Evolutionary conservation across 1,140 invertebrate species (phyloP).

Genomic region (Heliconius melpomene): DNA sequence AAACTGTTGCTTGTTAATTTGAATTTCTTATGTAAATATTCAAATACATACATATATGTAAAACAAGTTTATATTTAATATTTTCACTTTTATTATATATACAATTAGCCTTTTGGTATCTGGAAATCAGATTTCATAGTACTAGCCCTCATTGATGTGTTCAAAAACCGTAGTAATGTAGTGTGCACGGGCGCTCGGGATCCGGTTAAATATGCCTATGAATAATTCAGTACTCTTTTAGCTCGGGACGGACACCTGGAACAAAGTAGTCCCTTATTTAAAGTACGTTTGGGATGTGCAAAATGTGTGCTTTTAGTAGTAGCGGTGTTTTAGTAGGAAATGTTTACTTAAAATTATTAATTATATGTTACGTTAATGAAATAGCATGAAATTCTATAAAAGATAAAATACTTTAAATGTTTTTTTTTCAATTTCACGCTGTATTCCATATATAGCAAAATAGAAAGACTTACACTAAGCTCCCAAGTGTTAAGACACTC

Average conservation of each 20-base stretch:
- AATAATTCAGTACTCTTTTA: conserved; percentile 77
- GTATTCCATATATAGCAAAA: no score
- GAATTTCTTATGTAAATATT: background rate
- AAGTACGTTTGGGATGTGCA: conserved; percentile 33
- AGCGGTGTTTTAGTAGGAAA: background rate
- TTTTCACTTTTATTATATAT: background rate
- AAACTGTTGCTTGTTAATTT: background rate
- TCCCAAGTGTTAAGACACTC: no score
- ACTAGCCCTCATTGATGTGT: conserved; percentile 12
- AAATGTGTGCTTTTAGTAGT: conserved; percentile 25
- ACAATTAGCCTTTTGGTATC: background rate
- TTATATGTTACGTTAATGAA: background rate
- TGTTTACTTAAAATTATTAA: background rate
- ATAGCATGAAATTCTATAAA: background rate
- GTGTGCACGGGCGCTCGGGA: conserved; percentile 41
- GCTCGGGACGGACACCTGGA: conserved; percentile 69
- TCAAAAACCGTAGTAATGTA: conserved; percentile 37
- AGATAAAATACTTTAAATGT: background rate
- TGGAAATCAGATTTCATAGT: background rate
- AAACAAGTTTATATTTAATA: background rate
- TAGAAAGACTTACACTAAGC: no score
- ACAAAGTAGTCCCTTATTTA: conserved; percentile 59
- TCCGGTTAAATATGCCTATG: conserved; percentile 69
- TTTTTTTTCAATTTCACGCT: no score
- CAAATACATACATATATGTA: background rate